Base-by-base conservation (phyloP, 1,140 invertebrate genomes). In the Agraylea sexmaculata region DNA sequence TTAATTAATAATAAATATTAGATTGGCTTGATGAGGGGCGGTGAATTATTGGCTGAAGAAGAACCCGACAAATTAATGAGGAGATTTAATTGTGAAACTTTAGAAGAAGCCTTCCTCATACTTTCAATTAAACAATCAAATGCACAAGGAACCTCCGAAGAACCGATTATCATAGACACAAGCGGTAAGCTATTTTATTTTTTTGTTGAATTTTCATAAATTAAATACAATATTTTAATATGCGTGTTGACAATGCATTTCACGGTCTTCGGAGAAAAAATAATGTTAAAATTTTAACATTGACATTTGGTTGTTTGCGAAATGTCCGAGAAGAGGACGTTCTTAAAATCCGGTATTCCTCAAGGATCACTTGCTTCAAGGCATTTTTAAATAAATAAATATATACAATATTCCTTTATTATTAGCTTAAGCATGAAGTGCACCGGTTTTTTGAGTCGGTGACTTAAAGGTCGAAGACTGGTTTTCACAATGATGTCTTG, bases 1-100 rank as follows among this genome's bases (percentile, higher is more conserved):
- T 8, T 8, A 11, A 15, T 8, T 7, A 11, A 32, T 13, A 19
- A 31, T 31, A 8, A 8, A 29, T 38, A 10, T 30, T 51, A 90
- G 86, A 87, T 94, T 54, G 90, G 90, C 19, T 65, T 95, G 10
- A 81, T 96, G 74, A 73, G 91, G 53, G 76, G 76, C 50, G 91
- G 92, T 1, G 72, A 78, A 35, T 65, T 95, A 2, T 56, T 95
- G 39, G 87, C 87, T 0, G 88, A 96, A 62, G 78, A 86, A 34
- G 72, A 83, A 1, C 92, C 91, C 0, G 61, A 60, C 16, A 63
- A 72, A 38, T 68, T 85, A 6, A 59, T 85, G 46, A 56, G 62
- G 0, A 59, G 62, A 43, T 83, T 75, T 51, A 69, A 77, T 38
- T 75, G 71, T 34, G 65, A 74, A 3, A 76, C 74, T 0, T 58